phyloP scores from a whole-genome alignment of 2,888 invertebrate genomes.

The Melangyna quadrimaculata region DNA sequence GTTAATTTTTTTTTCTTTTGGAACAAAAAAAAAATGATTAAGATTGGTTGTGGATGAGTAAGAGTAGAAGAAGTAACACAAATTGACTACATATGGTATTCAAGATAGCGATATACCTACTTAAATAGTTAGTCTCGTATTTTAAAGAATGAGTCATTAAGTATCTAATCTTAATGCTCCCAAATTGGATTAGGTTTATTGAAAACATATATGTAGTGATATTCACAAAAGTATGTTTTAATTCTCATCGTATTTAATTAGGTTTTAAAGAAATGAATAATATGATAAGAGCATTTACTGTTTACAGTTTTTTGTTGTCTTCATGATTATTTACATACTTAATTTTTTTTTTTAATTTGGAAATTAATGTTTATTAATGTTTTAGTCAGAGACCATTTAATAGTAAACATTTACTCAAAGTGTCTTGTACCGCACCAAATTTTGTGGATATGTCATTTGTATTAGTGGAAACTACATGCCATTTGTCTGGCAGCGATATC shows the following conservation, averaged over 20 bases:
- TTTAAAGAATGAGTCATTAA: slow-evolving; percentile 4
- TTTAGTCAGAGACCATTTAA: no score
- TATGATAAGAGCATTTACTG: background rate
- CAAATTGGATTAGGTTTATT: background rate
- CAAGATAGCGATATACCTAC: background rate
- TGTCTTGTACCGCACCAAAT: no score
- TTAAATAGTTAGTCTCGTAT: background rate
- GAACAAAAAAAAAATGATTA: background rate
- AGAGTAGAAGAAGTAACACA: background rate
- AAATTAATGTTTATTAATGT: background rate
- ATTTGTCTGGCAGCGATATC: no score
- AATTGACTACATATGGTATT: background rate
- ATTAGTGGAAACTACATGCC: no score
- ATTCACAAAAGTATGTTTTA: background rate
- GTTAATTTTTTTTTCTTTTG: slow-evolving; percentile 37
- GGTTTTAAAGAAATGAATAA: background rate
- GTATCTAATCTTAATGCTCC: background rate
- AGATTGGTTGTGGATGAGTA: slow-evolving; percentile 25
- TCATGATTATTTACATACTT: background rate
- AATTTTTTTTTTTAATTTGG: background rate
- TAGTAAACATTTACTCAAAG: no score
- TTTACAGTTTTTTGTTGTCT: background rate
- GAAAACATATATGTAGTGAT: background rate
- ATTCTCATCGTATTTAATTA: background rate
- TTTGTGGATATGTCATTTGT: no score